Conservation (phyloP, 2,797 vertebrate genomes). For the Manis crassicaudata region DNA sequence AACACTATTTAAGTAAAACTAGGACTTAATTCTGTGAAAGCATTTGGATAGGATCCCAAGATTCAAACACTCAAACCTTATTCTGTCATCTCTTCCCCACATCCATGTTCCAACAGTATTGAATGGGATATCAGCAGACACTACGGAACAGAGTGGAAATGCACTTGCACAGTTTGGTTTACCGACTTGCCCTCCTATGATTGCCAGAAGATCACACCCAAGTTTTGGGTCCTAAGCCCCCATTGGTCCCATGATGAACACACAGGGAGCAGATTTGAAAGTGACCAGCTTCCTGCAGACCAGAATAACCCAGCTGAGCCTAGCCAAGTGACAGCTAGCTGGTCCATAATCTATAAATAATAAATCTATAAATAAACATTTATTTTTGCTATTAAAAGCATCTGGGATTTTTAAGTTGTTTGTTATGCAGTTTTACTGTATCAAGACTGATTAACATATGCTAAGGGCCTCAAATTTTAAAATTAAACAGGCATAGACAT, state of each 20-base stretch:
- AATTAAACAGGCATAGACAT: neutral
- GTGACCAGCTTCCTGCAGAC: neutral
- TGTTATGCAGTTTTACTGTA: neutral
- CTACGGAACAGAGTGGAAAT: neutral
- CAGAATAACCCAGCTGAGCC: neutral
- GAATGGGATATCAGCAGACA: neutral
- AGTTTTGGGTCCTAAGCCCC: no score
- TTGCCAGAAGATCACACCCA: neutral
- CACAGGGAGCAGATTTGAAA: neutral
- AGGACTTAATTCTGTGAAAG: slow-evolving; percentile 31
- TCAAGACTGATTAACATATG: neutral
- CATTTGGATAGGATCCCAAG: slow-evolving; percentile 13
- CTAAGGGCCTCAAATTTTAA: neutral
- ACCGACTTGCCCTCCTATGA: neutral
- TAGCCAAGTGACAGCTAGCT: neutral
- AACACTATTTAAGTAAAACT: slow-evolving; percentile 28
- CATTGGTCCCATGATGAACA: neutral
- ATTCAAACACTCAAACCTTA: neutral
- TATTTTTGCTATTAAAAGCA: neutral
- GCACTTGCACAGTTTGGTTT: neutral
- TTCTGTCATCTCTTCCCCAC: neutral
- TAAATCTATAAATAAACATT: no score
- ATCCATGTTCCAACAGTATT: neutral
- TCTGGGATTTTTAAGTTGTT: slow-evolving; percentile 16
- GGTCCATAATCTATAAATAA: neutral